Evolutionary conservation across 1,140 invertebrate genomes (phyloP).

Genomic region (Drosophila insularis): DNA sequence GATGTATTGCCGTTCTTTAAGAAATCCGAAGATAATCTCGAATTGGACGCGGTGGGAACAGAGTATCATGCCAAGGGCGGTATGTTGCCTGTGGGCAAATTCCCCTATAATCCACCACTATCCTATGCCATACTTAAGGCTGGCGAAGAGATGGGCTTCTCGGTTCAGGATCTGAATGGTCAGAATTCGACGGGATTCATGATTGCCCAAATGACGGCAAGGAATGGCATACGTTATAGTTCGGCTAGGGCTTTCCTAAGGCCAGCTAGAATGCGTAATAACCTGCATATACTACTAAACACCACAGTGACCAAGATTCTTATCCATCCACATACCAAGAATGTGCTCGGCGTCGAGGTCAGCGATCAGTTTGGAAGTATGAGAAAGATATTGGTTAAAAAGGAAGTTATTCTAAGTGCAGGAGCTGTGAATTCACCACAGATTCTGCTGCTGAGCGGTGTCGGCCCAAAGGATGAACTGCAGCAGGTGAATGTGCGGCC

Average conservation of each 20-base stretch:
- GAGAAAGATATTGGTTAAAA: conserved; percentile 87
- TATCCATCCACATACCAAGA: conserved; percentile 85
- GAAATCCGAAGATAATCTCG: conserved; percentile 92
- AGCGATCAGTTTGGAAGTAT: conserved; percentile 84
- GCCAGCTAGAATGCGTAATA: conserved; percentile 88
- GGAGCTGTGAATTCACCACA: conserved; percentile 92
- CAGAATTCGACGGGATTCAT: conserved; percentile 90
- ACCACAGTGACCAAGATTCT: conserved; percentile 88
- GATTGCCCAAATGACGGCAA: conserved; percentile 93
- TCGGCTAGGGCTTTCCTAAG: conserved; percentile 91
- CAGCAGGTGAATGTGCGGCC: conserved; percentile 85
- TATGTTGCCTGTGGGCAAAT: conserved; percentile 90
- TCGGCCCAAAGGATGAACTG: conserved; percentile 90
- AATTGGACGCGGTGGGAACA: conserved; percentile 88
- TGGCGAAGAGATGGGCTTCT: conserved; percentile 91
- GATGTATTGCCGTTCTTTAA: conserved; percentile 94
- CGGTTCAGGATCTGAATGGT: conserved; percentile 92
- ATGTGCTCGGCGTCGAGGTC: conserved; percentile 84
- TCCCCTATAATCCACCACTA: conserved; percentile 93
- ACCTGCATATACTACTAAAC: conserved; percentile 90
- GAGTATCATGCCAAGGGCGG: conserved; percentile 91
- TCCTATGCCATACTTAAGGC: conserved; percentile 92
- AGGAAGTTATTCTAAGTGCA: conserved; percentile 89
- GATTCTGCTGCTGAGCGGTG: conserved; percentile 91
- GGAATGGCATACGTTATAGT: conserved; percentile 93